These are phyloP conservation scores for Pseudomugil gertrudae DNA, from an alignment of 2,797 vertebrate species.

Conservation along the genomic window DNA sequence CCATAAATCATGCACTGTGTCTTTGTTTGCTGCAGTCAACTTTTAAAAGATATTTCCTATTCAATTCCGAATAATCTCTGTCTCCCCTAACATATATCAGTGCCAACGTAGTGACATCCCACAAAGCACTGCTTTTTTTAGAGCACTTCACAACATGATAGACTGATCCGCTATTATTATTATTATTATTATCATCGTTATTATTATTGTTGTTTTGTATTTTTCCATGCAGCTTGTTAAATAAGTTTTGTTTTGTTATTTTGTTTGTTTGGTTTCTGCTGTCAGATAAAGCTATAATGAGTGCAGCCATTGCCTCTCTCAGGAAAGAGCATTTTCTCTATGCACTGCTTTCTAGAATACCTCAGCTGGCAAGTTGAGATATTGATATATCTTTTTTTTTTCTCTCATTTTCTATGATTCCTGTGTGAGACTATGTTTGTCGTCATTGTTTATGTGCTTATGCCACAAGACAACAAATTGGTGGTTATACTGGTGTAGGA, in stretches of 20 bases:
- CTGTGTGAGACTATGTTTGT: not conserved
- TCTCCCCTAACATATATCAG: too few species aligned
- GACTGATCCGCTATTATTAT: too few species aligned
- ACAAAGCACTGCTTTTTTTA: too few species aligned
- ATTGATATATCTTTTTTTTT: conserved; percentile 1
- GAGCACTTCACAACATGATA: too few species aligned
- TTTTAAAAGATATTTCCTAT: too few species aligned
- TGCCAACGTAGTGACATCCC: too few species aligned
- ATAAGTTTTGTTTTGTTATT: not conserved
- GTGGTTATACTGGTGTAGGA: conserved; percentile 8
- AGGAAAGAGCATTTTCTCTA: not conserved
- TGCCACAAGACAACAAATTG: not conserved
- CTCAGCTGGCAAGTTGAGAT: not conserved
- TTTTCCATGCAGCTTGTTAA: not conserved
- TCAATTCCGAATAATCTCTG: too few species aligned
- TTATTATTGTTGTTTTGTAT: not conserved
- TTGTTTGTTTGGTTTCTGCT: conserved; percentile 1
- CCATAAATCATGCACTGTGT: too few species aligned
- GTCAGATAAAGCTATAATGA: not conserved
- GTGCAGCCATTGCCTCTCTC: not conserved
- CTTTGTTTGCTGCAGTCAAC: too few species aligned
- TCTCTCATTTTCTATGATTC: not conserved
- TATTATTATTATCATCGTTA: too few species aligned
- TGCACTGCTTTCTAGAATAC: not conserved
- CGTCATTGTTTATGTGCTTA: not conserved